Evolutionary conservation across 2,113 vertebrate species (phyloP), one percentile per base, ranked within the genome.

Genomic region (Anarhynchus alexandrinus): DNA sequence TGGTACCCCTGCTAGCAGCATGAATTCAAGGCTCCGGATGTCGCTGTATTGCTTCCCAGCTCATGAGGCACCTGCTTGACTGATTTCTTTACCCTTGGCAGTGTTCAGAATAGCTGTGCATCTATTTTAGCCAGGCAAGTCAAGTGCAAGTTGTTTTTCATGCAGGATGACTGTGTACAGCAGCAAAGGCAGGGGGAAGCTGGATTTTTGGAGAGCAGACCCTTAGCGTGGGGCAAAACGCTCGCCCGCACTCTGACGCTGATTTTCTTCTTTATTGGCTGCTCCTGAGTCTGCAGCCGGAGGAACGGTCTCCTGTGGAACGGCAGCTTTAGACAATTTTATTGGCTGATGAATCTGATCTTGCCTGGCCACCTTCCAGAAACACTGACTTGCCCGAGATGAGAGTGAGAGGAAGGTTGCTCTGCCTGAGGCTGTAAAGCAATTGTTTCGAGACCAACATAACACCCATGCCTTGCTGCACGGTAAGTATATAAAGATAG

Each of bases 391-490:
- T 94, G 95, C 95, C 90, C 78, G 90, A 91, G 87, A 93, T 93
- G 90, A 94, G 94, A 96, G 96, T 93, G 94, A 96, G 90, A 91
- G 88, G 87, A 94, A 96, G 93, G 90, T 83, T 95, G 76, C 70
- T 96, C 85, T 96, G 95, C 95, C 91, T 57, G 91, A 72, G 92
- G 94, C 91, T 96, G 61, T 96, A 59, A 95, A 89, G 82, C 84
- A 83, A 69, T 95, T 93, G 88, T 87, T 86, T 43, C 5, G 61
- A 95, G 94, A 93, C 71, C 81, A 71, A 5, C 76, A 0, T 54
- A 51, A 7, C 93, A 91, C 95, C 95, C 97, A 97, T 97, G 97
- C 97, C 97, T 93, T 98, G 97, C 97, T 98, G 97, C 93, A 98
- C 97, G 15, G 97, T 98, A 71, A 98, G 98, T 98, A 88, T 15